These are phyloP conservation scores for Nemapogon koenigi DNA, from an alignment of 2,888 invertebrate species.

Conservation along the genomic window DNA sequence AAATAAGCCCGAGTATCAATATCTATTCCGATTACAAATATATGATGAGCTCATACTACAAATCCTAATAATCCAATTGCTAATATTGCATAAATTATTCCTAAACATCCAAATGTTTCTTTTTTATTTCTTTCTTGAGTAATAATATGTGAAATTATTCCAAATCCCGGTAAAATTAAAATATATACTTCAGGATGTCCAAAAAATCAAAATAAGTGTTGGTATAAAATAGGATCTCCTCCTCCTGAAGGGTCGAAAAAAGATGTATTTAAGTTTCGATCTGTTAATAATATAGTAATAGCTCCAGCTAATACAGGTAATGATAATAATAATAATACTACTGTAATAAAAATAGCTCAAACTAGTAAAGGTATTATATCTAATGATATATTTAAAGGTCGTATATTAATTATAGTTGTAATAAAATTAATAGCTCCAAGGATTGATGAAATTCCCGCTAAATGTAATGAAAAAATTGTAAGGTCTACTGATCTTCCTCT, in stretches of 20 bases:
- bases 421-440: constrained; percentile 83
- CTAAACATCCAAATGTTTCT: constrained; percentile 74
- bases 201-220: constrained; percentile 90
- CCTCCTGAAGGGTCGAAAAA: constrained; percentile 84
- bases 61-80: constrained; percentile 83
- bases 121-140: constrained; percentile 77
- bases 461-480: constrained; percentile 78
- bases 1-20: constrained; percentile 85
- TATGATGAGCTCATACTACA: constrained; percentile 86
- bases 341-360: constrained; percentile 69
- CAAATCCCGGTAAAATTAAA: constrained; percentile 84
- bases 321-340: constrained; percentile 67
- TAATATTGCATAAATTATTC: constrained; percentile 86
- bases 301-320: constrained; percentile 80
- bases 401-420: constrained; percentile 77
- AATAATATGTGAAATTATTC: constrained; percentile 81
- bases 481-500: constrained; percentile 74
- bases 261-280: constrained; percentile 81
- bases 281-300: constrained; percentile 80
- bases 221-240: constrained; percentile 81
- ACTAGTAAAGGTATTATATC: constrained; percentile 76
- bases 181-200: constrained; percentile 88
- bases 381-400: constrained; percentile 62
- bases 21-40: constrained; percentile 86
- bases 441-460: constrained; percentile 77